Conservation (phyloP, 1,140 invertebrate genomes). For the Musca domestica region DNA sequence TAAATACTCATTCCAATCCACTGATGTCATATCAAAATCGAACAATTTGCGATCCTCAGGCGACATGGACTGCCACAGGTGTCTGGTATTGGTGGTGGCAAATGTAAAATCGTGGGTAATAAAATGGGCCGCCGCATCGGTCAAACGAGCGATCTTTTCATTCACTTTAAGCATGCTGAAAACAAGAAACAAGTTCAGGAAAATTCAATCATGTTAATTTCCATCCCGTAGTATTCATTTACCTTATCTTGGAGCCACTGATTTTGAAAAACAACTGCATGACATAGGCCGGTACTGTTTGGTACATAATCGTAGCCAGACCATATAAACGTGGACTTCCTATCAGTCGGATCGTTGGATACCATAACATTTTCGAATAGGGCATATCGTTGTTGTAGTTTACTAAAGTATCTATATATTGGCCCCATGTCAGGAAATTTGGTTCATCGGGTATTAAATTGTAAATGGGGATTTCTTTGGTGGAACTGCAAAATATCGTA, state of each 20-base stretch:
- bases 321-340: constrained; percentile 49
- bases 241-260: constrained; percentile 57
- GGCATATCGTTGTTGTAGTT: constrained; percentile 40
- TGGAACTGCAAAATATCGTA: not conserved
- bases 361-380: constrained; percentile 55
- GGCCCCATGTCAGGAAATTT: constrained; percentile 61
- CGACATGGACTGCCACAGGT: constrained; percentile 61
- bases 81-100: constrained; percentile 61
- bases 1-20: constrained; percentile 66
- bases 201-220: not conserved
- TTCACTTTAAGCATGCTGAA: constrained; percentile 68
- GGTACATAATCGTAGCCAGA: constrained; percentile 56
- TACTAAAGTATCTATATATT: constrained; percentile 52
- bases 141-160: constrained; percentile 66
- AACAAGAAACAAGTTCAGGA: not conserved
- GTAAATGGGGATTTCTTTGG: constrained; percentile 59
- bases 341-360: constrained; percentile 53
- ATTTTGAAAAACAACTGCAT: constrained; percentile 56
- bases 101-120: constrained; percentile 66
- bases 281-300: constrained; percentile 60
- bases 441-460: constrained; percentile 66
- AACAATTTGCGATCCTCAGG: constrained; percentile 63
- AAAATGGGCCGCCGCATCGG: constrained; percentile 66
- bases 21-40: constrained; percentile 63
- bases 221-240: constrained; percentile 26